Percentiles rank a stretch among this genome's conserved stretches.
phyloP scores from a whole-genome alignment of 2,797 vertebrate species.

The Brotula barbata region DNA sequence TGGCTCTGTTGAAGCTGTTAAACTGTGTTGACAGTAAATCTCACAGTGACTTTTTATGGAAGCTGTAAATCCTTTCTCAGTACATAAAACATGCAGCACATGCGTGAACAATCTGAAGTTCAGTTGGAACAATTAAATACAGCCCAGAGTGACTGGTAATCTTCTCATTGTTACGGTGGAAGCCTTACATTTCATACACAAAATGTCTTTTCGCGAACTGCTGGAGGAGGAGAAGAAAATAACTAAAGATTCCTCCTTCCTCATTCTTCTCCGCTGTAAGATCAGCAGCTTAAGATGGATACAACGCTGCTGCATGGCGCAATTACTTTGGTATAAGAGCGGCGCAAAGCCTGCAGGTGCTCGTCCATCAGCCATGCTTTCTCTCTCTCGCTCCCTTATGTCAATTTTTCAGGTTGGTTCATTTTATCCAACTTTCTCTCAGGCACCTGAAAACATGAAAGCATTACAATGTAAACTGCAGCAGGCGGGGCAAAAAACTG shows the following conservation, averaged over 20 bases:
- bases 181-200: too few species aligned
- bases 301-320: constrained; percentile 12
- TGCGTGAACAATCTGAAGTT: too few species aligned
- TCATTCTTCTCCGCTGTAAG: constrained; percentile 33
- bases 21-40: too few species aligned
- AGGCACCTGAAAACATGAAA: background rate
- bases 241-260: constrained; percentile 30
- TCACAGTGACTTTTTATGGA: too few species aligned
- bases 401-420: background rate
- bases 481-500: too few species aligned
- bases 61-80: too few species aligned
- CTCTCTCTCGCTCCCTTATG: background rate
- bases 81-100: too few species aligned
- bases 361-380: constrained; percentile 2
- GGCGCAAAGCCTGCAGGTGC: constrained; percentile 28
- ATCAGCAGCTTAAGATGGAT: constrained; percentile 49
- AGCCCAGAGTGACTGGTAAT: background rate
- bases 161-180: background rate
- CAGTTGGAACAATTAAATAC: too few species aligned
- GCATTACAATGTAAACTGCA: constrained; percentile 6
- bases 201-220: constrained; percentile 38
- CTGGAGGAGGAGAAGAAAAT: constrained; percentile 15
- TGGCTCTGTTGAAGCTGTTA: too few species aligned
- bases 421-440: background rate
- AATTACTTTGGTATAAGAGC: constrained; percentile 29